A percentile compares a stretch with the other conserved stretches of the same genome.
Evolutionary conservation across 2,797 vertebrate genomes (phyloP).

Genomic region (Pithecia hirsuta): DNA sequence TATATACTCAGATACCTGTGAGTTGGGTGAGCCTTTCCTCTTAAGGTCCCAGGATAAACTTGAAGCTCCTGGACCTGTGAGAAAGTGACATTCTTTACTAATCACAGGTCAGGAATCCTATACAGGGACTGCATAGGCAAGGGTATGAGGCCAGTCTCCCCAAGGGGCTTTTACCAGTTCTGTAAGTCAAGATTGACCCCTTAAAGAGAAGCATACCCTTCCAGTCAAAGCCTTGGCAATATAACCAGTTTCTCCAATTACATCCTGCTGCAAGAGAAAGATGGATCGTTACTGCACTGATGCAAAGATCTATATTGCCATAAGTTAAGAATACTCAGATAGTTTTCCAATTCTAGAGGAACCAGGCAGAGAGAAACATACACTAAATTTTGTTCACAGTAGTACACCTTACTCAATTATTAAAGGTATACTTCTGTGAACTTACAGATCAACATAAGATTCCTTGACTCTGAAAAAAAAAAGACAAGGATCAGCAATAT

Average conservation of each 20-base stretch:
- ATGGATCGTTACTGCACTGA: background rate
- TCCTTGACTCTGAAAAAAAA: background rate
- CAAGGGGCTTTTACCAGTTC: background rate
- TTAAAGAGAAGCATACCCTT: background rate
- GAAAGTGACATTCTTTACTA: background rate
- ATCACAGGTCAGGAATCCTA: background rate
- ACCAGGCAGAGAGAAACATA: background rate
- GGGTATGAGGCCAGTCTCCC: background rate
- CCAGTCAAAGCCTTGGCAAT: background rate
- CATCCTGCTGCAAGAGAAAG: background rate
- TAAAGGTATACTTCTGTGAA: background rate
- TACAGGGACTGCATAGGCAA: background rate
- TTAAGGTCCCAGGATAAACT: background rate
- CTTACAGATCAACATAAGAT: background rate
- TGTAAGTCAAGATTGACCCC: background rate
- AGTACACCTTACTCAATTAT: background rate
- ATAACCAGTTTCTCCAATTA: background rate
- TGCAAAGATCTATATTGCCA: background rate
- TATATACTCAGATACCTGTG: background rate
- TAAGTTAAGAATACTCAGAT: background rate
- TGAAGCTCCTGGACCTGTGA: background rate
- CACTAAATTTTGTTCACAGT: background rate
- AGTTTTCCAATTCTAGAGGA: background rate
- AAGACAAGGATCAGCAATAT: background rate
- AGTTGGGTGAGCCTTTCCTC: background rate